Base-by-base conservation (phyloP, 1,140 invertebrate genomes). In the Dinoponera quadriceps region DNA sequence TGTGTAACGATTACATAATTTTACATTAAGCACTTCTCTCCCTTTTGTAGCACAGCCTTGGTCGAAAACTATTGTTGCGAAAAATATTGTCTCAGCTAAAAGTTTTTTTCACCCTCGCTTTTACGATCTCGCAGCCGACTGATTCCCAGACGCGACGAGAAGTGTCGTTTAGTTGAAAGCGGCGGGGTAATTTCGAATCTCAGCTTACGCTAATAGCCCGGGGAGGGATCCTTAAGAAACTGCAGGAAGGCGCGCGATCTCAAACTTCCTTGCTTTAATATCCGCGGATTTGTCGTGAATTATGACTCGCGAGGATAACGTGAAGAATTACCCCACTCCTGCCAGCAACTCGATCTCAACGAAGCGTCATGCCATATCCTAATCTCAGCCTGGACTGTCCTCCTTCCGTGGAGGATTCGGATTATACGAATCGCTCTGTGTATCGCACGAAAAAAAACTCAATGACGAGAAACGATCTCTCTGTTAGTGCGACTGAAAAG, bases 141-240 rank as follows among this genome's bases (percentile, higher is more conserved):
- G 54, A 33, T 68, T 69, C 14, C 16, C 51, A 22, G 63, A 18
- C 18, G 22, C 20, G 20, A n/a, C 20, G 27, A 22, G 33, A 57
- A 22, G 66, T 69, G 54, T 9, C 54, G 54, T 55, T 69, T 80
- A 69, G 48, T 55, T 57, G 54, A 27, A 44, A 22, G 55, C 20
- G 49, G 22, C 25, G 33, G 54, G 29, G 4, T 78, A 78, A 78
- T 71, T 69, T 29, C 33, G n/a, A 80, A 71, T 57, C 66, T 55
- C 60, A 29, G 49, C 60, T 77, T 80, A 59, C 63, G 65, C 54
- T 80, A 80, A 71, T 80, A 80, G 71, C 33, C 44, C 25, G 16
- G n/a, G 63, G 65, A 80, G 63, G 55, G 62, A 54, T 29, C 65
- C 51, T 71, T 71, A 80, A 80, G 75, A 80, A 80, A 71, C 75